phyloP scores from a whole-genome alignment of 2,797 vertebrate genomes.

The Vireo griseus region DNA sequence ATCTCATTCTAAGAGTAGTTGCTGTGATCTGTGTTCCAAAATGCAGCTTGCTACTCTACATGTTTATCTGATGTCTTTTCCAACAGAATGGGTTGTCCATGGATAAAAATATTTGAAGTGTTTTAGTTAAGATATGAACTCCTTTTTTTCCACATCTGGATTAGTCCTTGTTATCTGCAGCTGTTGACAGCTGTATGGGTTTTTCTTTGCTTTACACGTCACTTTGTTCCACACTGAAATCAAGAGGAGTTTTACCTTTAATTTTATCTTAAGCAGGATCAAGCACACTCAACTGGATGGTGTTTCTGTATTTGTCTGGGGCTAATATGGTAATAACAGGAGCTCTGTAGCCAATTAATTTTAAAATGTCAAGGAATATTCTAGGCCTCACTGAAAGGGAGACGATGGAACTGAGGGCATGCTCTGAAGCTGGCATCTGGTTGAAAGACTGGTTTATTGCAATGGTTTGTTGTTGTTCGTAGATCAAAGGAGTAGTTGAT shows the following conservation, averaged over 20 bases:
- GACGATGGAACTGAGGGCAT: background rate
- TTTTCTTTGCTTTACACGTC: background rate
- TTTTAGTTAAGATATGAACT: background rate
- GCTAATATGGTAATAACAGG: background rate
- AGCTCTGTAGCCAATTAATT: slow-evolving; percentile 2
- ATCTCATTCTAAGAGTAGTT: background rate
- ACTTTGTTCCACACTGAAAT: background rate
- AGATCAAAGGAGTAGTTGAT: slow-evolving; percentile 2
- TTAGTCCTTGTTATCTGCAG: background rate
- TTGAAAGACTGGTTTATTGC: background rate
- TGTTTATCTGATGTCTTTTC: background rate
- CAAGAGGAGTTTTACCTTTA: background rate
- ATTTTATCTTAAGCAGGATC: background rate
- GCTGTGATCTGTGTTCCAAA: background rate
- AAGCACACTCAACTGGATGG: background rate
- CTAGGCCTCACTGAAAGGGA: background rate
- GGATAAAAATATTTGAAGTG: background rate
- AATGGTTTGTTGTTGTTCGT: background rate
- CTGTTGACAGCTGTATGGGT: background rate
- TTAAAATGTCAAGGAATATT: background rate
- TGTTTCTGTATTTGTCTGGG: slow-evolving; percentile 22
- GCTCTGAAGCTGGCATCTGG: background rate
- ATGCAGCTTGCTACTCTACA: background rate
- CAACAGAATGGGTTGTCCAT: background rate
- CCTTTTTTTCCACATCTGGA: background rate